These are phyloP conservation scores for Batillaria attramentaria DNA, from an alignment of 1,140 invertebrate genomes.

Conservation along the genomic window DNA sequence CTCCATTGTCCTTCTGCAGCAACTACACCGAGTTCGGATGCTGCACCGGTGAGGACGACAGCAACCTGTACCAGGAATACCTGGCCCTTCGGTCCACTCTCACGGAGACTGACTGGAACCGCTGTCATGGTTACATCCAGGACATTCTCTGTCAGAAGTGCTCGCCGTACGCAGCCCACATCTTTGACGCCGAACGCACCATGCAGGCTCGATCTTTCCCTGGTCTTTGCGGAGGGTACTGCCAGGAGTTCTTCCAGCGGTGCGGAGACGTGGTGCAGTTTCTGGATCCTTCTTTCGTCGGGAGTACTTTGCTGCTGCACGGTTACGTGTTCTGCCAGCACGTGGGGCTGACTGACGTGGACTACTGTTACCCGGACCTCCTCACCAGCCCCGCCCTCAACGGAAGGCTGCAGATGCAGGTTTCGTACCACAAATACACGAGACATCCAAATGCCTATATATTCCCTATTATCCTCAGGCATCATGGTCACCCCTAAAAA, in stretches of 20 bases:
- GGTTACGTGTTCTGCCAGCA: slow-evolving; percentile 53
- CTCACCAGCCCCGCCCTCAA: slow-evolving; percentile 32
- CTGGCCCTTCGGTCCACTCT: slow-evolving; percentile 26
- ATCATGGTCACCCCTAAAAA: too few relatives aligned
- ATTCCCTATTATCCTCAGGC: too few relatives aligned
- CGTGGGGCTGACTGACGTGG: slow-evolving; percentile 50
- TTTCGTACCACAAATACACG: too few relatives aligned
- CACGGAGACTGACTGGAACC: slow-evolving; percentile 4
- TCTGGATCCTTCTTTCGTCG: slow-evolving; percentile 42
- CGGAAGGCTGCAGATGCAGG: background rate
- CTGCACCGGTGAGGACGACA: slow-evolving; percentile 54
- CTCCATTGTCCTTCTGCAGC: slow-evolving; percentile 54
- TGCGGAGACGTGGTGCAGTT: slow-evolving; percentile 50
- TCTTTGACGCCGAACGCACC: slow-evolving; percentile 59
- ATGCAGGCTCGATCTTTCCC: slow-evolving; percentile 48
- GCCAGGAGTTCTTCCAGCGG: slow-evolving; percentile 46
- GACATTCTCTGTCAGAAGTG: slow-evolving; percentile 64
- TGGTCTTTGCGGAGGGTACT: slow-evolving; percentile 59
- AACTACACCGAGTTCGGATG: slow-evolving; percentile 64
- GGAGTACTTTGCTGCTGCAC: slow-evolving; percentile 15
- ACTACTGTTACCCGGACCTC: slow-evolving; percentile 68
- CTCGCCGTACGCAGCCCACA: slow-evolving; percentile 66
- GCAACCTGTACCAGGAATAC: slow-evolving; percentile 36
- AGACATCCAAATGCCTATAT: too few relatives aligned
- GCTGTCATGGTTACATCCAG: slow-evolving; percentile 51